These are phyloP conservation scores for Prinia subflava DNA, from an alignment of 2,113 vertebrate species.

Conservation along the genomic window DNA sequence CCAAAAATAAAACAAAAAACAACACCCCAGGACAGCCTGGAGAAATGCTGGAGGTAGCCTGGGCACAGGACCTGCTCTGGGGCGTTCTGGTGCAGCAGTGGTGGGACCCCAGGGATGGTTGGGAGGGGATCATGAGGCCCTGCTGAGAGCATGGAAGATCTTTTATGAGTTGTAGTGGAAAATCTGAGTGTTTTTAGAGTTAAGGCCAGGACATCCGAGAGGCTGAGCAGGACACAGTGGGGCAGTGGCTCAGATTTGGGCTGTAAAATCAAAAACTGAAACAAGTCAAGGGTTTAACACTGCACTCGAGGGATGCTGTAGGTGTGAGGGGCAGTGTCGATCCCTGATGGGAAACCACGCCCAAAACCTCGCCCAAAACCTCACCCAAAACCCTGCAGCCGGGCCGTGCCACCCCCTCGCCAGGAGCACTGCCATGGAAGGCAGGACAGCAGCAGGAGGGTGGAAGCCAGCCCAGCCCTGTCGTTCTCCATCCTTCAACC, in stretches of 20 bases:
- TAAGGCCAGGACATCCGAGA: background rate
- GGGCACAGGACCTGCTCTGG: background rate
- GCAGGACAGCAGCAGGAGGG: background rate
- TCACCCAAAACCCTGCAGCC: background rate
- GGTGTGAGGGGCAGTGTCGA: rapidly evolving
- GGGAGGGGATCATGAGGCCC: no score
- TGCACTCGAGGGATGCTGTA: background rate
- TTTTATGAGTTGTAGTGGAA: background rate
- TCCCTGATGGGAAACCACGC: background rate
- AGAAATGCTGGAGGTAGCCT: background rate
- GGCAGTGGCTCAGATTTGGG: background rate
- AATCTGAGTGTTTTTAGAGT: background rate
- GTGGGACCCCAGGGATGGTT: background rate
- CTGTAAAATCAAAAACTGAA: background rate
- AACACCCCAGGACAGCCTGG: no score
- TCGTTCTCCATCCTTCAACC: background rate
- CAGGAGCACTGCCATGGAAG: background rate
- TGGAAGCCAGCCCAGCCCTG: background rate
- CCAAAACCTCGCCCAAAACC: background rate
- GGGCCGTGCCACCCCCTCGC: background rate
- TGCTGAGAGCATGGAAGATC: background rate
- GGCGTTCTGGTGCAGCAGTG: background rate
- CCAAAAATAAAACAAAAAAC: background rate
- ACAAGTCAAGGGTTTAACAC: background rate
- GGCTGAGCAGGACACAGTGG: background rate